phyloP scores from a whole-genome alignment of 2,888 invertebrate species.

The Chalcosyrphus nemorum region DNA sequence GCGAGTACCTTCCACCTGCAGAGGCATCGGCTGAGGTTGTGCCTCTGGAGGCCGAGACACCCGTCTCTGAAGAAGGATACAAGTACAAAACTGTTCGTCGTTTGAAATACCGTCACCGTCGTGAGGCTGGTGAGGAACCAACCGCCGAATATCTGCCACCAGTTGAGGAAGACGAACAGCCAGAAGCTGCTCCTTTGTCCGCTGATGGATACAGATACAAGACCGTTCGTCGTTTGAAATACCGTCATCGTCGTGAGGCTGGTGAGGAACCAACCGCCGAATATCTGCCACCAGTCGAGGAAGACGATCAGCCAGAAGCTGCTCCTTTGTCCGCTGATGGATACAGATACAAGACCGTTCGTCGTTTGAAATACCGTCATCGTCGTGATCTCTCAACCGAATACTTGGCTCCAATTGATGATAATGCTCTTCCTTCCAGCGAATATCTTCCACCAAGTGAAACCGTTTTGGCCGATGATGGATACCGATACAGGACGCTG shows the following conservation, averaged over 20 bases:
- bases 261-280: slow-evolving; percentile 68
- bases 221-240: slow-evolving; percentile 76
- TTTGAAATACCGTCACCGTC: slow-evolving; percentile 74
- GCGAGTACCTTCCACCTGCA: slow-evolving; percentile 75
- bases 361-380: slow-evolving; percentile 76
- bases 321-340: slow-evolving; percentile 76
- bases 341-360: slow-evolving; percentile 79
- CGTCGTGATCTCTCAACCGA: slow-evolving; percentile 74
- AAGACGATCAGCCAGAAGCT: slow-evolving; percentile 25
- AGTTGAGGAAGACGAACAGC: slow-evolving; percentile 31
- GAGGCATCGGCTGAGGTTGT: slow-evolving; percentile 62
- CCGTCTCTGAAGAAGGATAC: slow-evolving; percentile 73
- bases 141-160: slow-evolving; percentile 76
- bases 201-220: slow-evolving; percentile 80
- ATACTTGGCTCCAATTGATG: slow-evolving; percentile 51
- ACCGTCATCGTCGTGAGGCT: slow-evolving; percentile 77
- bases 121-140: slow-evolving; percentile 74
- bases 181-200: slow-evolving; percentile 58
- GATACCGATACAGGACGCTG: slow-evolving; percentile 73
- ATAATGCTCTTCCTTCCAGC: slow-evolving; percentile 5
- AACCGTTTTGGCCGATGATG: slow-evolving; percentile 74
- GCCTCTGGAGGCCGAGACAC: slow-evolving; percentile 7
- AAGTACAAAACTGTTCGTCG: slow-evolving; percentile 74
- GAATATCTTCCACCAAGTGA: slow-evolving; percentile 46
- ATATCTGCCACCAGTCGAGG: slow-evolving; percentile 76